phyloP scores from a whole-genome alignment of 2,797 vertebrate species.

The Ciconia nigra region DNA sequence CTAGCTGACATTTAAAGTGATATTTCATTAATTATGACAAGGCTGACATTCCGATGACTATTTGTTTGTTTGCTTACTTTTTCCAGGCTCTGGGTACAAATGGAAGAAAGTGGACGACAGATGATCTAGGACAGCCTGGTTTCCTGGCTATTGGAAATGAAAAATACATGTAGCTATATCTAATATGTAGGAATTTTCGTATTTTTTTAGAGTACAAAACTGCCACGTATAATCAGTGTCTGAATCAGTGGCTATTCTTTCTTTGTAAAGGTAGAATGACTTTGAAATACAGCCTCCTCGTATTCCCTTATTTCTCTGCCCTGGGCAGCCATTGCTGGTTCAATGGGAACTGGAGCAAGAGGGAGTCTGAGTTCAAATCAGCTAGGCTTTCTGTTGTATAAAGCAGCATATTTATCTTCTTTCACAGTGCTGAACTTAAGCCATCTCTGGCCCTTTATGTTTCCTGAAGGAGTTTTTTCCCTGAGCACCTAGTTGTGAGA shows the following conservation, averaged over 20 bases:
- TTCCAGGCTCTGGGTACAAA: background rate
- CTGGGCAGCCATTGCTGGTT: background rate
- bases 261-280: background rate
- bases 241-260: conserved; percentile 52
- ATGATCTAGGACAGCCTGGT: conserved; percentile 4
- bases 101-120: background rate
- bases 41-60: background rate
- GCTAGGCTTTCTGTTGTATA: background rate
- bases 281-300: background rate
- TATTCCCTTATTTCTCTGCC: background rate
- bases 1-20: conserved; percentile 29
- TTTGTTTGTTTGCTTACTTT: background rate
- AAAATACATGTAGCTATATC: background rate
- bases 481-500: background rate
- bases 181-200: background rate
- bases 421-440: background rate
- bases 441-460: background rate
- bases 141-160: conserved; percentile 19
- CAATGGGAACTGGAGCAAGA: background rate
- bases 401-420: background rate
- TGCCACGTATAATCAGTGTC: conserved; percentile 12
- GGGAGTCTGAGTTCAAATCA: background rate
- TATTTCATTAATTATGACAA: conserved; percentile 39
- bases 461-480: background rate
- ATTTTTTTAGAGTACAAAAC: background rate